A percentile compares a stretch with the other conserved stretches of the same genome.
phyloP scores from a whole-genome alignment of 2,113 vertebrate genomes.

The Ciconia stormi region DNA sequence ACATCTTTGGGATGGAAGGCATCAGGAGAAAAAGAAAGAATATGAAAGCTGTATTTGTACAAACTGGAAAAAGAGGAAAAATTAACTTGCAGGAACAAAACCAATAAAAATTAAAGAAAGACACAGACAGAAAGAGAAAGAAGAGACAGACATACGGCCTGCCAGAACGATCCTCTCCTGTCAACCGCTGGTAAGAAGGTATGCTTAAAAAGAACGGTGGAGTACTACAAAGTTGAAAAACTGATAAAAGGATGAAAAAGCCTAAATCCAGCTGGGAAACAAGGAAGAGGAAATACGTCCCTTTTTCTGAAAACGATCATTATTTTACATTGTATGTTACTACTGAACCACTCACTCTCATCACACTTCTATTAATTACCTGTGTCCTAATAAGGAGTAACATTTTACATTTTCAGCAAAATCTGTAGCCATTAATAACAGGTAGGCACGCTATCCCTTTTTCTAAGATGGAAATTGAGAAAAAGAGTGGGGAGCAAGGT shows the following conservation, averaged over 20 bases:
- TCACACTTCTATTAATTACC: not conserved
- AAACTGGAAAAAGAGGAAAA: not conserved
- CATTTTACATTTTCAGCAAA: not conserved
- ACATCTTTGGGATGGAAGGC: not conserved
- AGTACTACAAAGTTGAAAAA: not conserved
- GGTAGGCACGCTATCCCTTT: not conserved
- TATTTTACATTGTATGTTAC: not conserved
- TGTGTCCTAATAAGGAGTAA: not conserved
- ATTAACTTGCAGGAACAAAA: not conserved
- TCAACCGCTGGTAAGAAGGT: not conserved
- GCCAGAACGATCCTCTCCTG: rapidly evolving
- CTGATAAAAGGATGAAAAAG: not conserved
- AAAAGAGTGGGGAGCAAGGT: not conserved
- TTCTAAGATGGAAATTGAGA: not conserved
- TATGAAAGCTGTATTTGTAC: not conserved
- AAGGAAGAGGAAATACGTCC: not conserved
- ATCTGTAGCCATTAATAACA: not conserved
- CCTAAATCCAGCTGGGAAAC: not conserved
- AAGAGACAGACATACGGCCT: not conserved
- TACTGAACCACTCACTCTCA: not conserved
- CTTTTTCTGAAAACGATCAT: not conserved
- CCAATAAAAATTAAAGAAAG: not conserved
- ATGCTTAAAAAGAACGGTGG: not conserved
- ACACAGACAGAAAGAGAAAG: not conserved
- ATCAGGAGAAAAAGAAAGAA: not conserved